Conservation (phyloP, 2,888 invertebrate species). For the Trachelus stipa region DNA sequence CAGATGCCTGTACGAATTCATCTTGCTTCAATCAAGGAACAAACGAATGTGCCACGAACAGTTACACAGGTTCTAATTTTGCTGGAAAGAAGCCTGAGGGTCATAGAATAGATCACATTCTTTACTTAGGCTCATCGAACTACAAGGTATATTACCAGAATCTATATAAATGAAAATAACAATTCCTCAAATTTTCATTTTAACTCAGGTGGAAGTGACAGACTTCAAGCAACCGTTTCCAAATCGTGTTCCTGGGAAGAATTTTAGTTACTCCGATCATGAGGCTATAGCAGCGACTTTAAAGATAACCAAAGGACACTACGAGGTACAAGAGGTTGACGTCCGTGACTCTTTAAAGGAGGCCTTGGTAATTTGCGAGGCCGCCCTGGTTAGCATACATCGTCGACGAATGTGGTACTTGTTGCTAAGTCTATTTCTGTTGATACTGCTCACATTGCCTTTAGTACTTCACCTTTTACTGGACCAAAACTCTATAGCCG, state of each 20-base stretch:
- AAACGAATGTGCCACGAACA: conserved; percentile 83
- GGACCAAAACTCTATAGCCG: conserved; percentile 44
- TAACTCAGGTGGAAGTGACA: conserved; percentile 64
- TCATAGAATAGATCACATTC: conserved; percentile 92
- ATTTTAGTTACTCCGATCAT: conserved; percentile 90
- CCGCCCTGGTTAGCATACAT: conserved; percentile 69
- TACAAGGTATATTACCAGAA: conserved; percentile 45
- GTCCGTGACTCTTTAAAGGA: conserved; percentile 67
- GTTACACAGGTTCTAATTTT: conserved; percentile 76
- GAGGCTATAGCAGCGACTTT: conserved; percentile 80
- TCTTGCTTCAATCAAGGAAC: conserved; percentile 72
- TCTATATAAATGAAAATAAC: conserved; percentile 35
- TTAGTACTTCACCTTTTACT: conserved; percentile 56
- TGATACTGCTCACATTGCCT: conserved; percentile 69
- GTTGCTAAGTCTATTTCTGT: conserved; percentile 67
- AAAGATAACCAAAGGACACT: conserved; percentile 49
- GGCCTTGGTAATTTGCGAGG: conserved; percentile 72
- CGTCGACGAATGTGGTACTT: conserved; percentile 71
- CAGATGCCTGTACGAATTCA: conserved; percentile 67
- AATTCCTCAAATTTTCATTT: conserved; percentile 13
- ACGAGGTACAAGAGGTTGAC: conserved; percentile 38
- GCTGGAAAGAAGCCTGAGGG: conserved; percentile 75
- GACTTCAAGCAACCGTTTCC: conserved; percentile 80
- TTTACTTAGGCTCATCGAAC: conserved; percentile 71
- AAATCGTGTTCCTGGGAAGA: conserved; percentile 76